A percentile compares a stretch with the other conserved stretches of the same genome.
These are phyloP conservation scores for Hyperopisus bebe DNA, from an alignment of 2,113 vertebrate species.

Conservation along the genomic window DNA sequence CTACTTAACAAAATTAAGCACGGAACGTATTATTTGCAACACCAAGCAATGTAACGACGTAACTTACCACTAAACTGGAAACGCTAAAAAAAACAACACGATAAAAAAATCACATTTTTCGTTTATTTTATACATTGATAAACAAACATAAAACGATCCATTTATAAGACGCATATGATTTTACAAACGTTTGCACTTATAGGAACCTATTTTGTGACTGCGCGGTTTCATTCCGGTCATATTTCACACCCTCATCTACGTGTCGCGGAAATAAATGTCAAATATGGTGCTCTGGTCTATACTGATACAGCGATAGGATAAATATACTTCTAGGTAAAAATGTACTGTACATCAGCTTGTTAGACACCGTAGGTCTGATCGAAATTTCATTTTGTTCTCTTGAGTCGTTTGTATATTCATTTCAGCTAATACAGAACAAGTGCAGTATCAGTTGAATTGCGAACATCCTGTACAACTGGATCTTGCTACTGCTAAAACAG, in stretches of 20 bases:
- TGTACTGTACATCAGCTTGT: conserved; percentile 46
- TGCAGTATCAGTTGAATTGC: conserved; percentile 33
- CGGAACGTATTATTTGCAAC: neutral
- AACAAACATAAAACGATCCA: neutral
- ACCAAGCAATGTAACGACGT: neutral
- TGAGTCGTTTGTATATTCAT: conserved; percentile 66
- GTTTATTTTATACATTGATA: neutral
- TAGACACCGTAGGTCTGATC: conserved; percentile 55
- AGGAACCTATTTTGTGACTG: neutral
- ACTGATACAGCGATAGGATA: neutral
- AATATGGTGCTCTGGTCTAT: neutral
- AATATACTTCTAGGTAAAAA: neutral
- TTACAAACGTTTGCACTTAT: neutral
- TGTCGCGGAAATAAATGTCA: conserved; percentile 15
- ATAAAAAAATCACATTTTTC: neutral
- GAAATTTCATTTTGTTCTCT: conserved; percentile 58
- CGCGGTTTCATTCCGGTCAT: neutral
- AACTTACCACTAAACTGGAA: neutral
- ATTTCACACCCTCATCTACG: neutral
- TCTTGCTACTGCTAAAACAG: neutral
- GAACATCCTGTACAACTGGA: neutral
- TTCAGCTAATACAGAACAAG: conserved; percentile 59
- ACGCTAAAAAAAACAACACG: neutral
- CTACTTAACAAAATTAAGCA: neutral
- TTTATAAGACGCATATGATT: neutral